Evolutionary conservation across 2,797 vertebrate genomes (phyloP).

Genomic region (Chelonia mydas): DNA sequence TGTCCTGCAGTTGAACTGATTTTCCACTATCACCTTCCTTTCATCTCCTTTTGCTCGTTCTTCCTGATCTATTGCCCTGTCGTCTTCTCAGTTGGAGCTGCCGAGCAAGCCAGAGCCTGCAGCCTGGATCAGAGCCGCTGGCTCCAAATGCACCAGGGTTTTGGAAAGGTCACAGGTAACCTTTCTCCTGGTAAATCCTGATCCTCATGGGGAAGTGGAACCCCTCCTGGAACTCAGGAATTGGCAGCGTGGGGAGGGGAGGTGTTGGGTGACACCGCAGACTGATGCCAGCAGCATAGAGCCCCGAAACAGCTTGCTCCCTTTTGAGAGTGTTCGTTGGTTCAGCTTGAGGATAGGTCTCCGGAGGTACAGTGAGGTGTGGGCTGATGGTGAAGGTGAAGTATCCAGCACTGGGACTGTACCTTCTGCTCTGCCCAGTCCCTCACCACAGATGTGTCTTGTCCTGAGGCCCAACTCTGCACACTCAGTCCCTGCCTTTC

Average conservation of each 20-base stretch:
- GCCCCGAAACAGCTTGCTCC: not conserved
- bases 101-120: not conserved
- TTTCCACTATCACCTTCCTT: not conserved
- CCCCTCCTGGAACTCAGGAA: not conserved
- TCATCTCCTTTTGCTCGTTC: not conserved
- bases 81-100: rapidly evolving
- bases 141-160: not conserved
- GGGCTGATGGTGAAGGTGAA: not conserved
- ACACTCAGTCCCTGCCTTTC: not conserved
- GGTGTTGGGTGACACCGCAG: not conserved
- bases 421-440: too few species aligned
- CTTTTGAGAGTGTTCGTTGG: too few species aligned
- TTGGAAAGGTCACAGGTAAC: not conserved
- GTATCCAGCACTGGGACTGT: not conserved
- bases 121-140: rapidly evolving
- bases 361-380: too few species aligned
- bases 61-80: not conserved
- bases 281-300: not conserved
- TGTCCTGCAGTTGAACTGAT: not conserved
- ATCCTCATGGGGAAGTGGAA: not conserved
- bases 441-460: not conserved
- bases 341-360: too few species aligned
- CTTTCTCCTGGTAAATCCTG: not conserved
- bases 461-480: not conserved
- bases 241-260: not conserved